phyloP scores from a whole-genome alignment of 2,113 vertebrate genomes.

The Cyanocitta stelleri region DNA sequence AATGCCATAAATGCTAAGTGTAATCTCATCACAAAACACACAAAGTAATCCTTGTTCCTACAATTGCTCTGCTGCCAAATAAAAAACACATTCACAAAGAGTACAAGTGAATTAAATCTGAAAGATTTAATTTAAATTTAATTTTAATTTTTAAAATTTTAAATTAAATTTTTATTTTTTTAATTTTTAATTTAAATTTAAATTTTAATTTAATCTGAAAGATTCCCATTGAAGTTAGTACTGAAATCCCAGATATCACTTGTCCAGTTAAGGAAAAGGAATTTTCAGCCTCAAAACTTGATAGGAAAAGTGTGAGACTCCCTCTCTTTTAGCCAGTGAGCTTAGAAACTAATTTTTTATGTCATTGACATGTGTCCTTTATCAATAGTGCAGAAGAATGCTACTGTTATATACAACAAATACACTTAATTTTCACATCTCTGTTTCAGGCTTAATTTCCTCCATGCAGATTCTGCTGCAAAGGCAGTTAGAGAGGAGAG shows the following conservation, averaged over 20 bases:
- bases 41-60: background rate
- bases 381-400: background rate
- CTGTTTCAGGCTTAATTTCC: background rate
- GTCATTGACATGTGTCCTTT: background rate
- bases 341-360: background rate
- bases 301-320: background rate
- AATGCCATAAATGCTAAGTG: background rate
- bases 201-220: too few species aligned
- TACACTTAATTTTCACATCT: background rate
- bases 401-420: background rate
- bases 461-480: background rate
- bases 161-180: too few species aligned
- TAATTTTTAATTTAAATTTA: too few species aligned
- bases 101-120: background rate
- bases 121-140: too few species aligned
- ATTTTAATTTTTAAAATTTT: too few species aligned
- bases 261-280: background rate
- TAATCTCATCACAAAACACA: slow-evolving; percentile 1
- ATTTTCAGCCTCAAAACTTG: background rate
- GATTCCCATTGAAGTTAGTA: background rate
- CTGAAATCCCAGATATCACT: background rate
- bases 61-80: background rate
- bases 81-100: background rate
- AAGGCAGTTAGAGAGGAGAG: background rate
- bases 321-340: background rate